Percentiles rank a stretch among this genome's conserved stretches.
phyloP scores from a whole-genome alignment of 2,888 invertebrate species.

The Drosophila niveifrons region DNA sequence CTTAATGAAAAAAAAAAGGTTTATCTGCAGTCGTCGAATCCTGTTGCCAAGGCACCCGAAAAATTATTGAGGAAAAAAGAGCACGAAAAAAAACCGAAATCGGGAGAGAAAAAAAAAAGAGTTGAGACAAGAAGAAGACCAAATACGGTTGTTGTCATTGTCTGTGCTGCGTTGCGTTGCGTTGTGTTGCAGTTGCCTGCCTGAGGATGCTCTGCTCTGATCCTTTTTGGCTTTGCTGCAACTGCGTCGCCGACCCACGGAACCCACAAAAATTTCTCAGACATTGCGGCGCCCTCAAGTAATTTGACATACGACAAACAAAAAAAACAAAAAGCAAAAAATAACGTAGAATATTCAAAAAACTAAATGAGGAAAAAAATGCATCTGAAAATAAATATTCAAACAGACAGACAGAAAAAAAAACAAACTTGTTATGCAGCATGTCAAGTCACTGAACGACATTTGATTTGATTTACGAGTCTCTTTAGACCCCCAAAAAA shows the following conservation, averaged over 20 bases:
- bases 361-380: constrained; percentile 28
- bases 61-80: constrained; percentile 42
- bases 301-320: constrained; percentile 69
- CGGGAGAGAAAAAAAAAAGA: constrained; percentile 26
- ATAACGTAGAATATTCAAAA: constrained; percentile 43
- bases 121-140: constrained; percentile 21
- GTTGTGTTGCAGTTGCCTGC: constrained; percentile 30
- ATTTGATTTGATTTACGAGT: constrained; percentile 67
- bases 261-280: constrained; percentile 78
- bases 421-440: constrained; percentile 73
- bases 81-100: constrained; percentile 32
- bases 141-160: constrained; percentile 53
- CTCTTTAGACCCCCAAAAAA: constrained; percentile 38
- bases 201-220: constrained; percentile 16
- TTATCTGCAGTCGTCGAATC: constrained; percentile 33
- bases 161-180: constrained; percentile 22
- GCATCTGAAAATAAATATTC: constrained; percentile 12
- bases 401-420: constrained; percentile 29
- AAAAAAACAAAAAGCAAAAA: constrained; percentile 25
- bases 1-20: constrained; percentile 50
- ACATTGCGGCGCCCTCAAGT: constrained; percentile 78
- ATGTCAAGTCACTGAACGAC: constrained; percentile 71
- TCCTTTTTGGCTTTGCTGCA: constrained; percentile 47
- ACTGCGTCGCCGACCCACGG: constrained; percentile 49
- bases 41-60: constrained; percentile 64